These are phyloP conservation scores for Melanostoma scalare DNA, from an alignment of 2,888 invertebrate genomes.

Conservation along the genomic window DNA sequence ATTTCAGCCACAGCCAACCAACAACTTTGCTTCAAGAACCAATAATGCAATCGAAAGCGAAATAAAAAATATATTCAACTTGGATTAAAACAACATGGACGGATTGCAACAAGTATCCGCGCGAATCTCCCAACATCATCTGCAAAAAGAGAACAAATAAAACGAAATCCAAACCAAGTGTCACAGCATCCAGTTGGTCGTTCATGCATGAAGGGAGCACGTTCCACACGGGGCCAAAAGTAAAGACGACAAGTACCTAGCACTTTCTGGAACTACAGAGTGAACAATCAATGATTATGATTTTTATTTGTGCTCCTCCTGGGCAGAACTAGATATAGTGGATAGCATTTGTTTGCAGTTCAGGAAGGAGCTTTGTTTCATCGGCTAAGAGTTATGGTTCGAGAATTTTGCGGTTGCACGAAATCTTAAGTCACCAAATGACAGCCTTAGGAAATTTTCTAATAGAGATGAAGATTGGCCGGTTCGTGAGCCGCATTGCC, in stretches of 20 bases:
- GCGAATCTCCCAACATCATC: conserved; percentile 42
- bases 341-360: conserved; percentile 2
- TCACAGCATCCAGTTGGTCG: conserved; percentile 54
- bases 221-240: conserved; percentile 56
- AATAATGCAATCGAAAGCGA: conserved; percentile 42
- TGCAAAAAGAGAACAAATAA: conserved; percentile 13
- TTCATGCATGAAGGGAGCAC: conserved; percentile 64
- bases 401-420: conserved; percentile 58
- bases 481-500: conserved; percentile 54
- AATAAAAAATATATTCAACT: conserved; percentile 11
- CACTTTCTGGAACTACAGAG: conserved; percentile 63
- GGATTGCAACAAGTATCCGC: conserved; percentile 32
- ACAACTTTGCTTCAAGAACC: conserved; percentile 2
- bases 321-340: not conserved
- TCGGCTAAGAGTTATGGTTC: conserved; percentile 47
- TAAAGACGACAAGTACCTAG: conserved; percentile 68
- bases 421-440: conserved; percentile 69
- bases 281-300: conserved; percentile 71
- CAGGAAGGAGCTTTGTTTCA: conserved; percentile 34
- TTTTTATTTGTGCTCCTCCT: conserved; percentile 43
- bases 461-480: conserved; percentile 67
- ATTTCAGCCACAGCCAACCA: conserved; percentile 25
- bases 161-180: conserved; percentile 24
- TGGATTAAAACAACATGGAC: conserved; percentile 36
- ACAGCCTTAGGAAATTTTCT: conserved; percentile 62